Base-by-base conservation (phyloP, 2,113 vertebrate genomes). In the Cygnus buccinator region DNA sequence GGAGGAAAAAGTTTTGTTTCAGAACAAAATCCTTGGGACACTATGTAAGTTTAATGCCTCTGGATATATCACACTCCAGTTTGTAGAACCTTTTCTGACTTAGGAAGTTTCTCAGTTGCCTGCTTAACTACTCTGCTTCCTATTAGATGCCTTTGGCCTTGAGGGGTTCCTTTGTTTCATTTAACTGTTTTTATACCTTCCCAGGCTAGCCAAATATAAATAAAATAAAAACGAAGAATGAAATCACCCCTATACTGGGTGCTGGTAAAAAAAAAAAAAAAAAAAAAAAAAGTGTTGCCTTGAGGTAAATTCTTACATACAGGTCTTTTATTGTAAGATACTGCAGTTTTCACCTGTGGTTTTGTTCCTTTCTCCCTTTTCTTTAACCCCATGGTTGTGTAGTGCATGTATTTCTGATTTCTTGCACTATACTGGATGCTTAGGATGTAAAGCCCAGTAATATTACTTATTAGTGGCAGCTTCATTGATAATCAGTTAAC, bases 241-340 rank as follows among this genome's bases (percentile, higher is more conserved):
- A 65, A 43, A 11, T 5, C 2, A 26, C 50, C 35, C 13, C 31
- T 37, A 1, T 23, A 5, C 7, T 39, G 65, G 61, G 25, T 86
- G 25, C 52, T 65, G 20, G 20, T 37, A 35, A 35, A 35, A 35
- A 35, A 35, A 35, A 35, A 37, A 37, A 39, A 39, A 39, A 39
- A 39, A 39, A 39, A 39, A 33, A 55, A 41, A n/a, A 4, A 4
- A 55, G 26, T 3, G 13, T 41, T 84, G 18, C 58, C 46, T 82
- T 35, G 52, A 44, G 54, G 62, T 59, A 29, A 41, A 55, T 44
- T 28, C 43, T 68, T 6, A 0, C 2, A 0, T 33, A 11, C 0
- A 39, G 1, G 39, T 84, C 7, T 70, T 75, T 28, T 13, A 39
- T 26, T 43, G 52, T 52, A 66, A 66, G 58, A 21, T 57, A 13